A percentile compares a stretch with the other conserved stretches of the same genome.
Conservation (phyloP, 2,797 vertebrate species). For the Halcyon leucocephala region DNA sequence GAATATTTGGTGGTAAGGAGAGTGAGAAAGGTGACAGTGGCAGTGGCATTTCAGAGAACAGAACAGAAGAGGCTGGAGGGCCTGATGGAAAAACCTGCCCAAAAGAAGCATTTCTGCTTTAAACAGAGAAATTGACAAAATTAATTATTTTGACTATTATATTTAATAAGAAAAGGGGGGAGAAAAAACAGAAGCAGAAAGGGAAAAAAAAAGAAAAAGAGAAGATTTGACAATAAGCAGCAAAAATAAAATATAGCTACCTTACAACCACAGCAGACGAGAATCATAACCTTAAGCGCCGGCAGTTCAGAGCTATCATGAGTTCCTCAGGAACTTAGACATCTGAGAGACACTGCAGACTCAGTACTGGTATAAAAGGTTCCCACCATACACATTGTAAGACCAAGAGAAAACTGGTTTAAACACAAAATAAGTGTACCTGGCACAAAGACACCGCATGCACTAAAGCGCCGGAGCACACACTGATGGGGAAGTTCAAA, state of each 20-base stretch:
- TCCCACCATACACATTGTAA: not conserved
- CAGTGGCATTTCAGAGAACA: not conserved
- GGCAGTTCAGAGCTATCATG: not conserved
- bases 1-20: not conserved
- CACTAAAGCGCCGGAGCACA: not conserved
- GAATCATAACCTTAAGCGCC: not conserved
- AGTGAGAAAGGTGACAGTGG: not conserved
- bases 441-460: not conserved
- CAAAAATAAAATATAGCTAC: not conserved
- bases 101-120: not conserved
- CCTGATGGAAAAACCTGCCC: not conserved
- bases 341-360: not conserved
- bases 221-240: not conserved
- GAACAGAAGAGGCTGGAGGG: not conserved
- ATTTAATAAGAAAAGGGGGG: not conserved
- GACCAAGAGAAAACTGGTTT: not conserved
- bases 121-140: not conserved
- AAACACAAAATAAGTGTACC: not conserved
- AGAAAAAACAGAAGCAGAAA: not conserved
- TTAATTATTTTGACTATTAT: not conserved
- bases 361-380: not conserved
- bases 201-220: too few relatives aligned
- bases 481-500: not conserved
- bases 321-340: not conserved
- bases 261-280: not conserved